Evolutionary conservation across 2,888 invertebrate genomes (phyloP), one percentile per base, ranked within the genome.

Genomic region (Tinea trinotella): DNA sequence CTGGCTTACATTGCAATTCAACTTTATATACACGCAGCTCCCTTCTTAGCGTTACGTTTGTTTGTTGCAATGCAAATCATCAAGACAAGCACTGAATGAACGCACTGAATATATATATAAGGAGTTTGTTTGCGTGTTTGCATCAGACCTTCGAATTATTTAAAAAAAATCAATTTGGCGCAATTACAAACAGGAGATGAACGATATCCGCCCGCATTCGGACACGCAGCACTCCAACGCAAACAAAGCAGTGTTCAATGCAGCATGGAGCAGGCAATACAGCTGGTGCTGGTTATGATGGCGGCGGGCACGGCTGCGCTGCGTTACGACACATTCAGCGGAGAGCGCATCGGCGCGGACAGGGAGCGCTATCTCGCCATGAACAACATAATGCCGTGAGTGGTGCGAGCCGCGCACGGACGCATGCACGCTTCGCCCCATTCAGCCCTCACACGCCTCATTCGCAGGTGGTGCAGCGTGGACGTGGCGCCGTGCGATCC

Each of bases 401-500:
- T 30, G 2, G n/a, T 1, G 7, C 7, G 30, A 10, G 17, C 12
- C n/a, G 15, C 9, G 4, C 7, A 5, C 5, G 44, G 18, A 9
- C 12, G 44, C 12, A 9, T 1, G 1, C 12, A 3, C 44, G 12
- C 44, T 6, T 3, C 15, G 12, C 34, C 10, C 34, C 7, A 36
- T 15, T 10, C 4, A 4, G 13, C 30, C 7, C 3, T 30, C 9
- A 30, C 3, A 30, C 30, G 30, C 30, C 9, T 30, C 4, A 2
- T 7, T 3, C 18, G 2, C 54, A 59, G 58, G 10, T 56, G 54
- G 54, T 61, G 60, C 52, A 56, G 54, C 6, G 54, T 59, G 35
- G 59, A 58, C 30, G 57, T 61, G 4, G 56, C 57, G 18, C 56
- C 57, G 40, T 61, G 61, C 55, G 44, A 59, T 30, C 52, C 55